Evolutionary conservation across 2,113 vertebrate species (phyloP), one percentile per base, ranked within the genome.

Genomic region (Cottus gobio): DNA sequence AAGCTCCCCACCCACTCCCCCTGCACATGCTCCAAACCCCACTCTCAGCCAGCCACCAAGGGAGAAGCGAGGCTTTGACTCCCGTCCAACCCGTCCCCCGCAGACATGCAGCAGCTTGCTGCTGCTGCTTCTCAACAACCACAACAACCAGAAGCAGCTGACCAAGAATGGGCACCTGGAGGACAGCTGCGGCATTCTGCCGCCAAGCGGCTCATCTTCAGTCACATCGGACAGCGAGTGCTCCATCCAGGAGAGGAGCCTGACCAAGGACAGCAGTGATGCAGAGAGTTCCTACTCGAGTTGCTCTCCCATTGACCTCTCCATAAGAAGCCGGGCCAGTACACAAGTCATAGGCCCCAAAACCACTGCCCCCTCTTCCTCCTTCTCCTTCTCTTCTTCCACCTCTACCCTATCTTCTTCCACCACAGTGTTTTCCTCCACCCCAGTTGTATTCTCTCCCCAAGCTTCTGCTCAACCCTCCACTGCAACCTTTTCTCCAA

Each of bases 221-320:
- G 94, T 96, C 50, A 93, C 96, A 37, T 98, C 97, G 3, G 90
- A 97, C 48, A 97, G 97, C 36, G 97, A 98, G 68, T 97, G 95
- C 84, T 99, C 97, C 4, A 95, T 95, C 85, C 96, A 96, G 84
- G 97, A 98, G 79, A 96, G 96, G 69, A 97, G 96, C 84, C 95
- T 97, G 34, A 96, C 97, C 62, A 97, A 97, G 93, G 97, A 99
- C 79, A 97, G 96, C 93, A 99, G 97, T n/a, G 97, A 98, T 67
- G 97, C 96, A 8, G 97, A 99, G 89, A 99, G 97, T 79, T 96
- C 95, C 69, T 96, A 98, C 87, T 99, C 98, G 42, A 98, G 96
- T 84, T 98, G 97, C 85, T 96, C 97, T 52, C 98, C 98, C 57
- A 99, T 99, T 85, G 98, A 99, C 90, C 95, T 99, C 13, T 99